Conservation (phyloP, 1,140 invertebrate species). For the Rhagoletis zephyria region DNA sequence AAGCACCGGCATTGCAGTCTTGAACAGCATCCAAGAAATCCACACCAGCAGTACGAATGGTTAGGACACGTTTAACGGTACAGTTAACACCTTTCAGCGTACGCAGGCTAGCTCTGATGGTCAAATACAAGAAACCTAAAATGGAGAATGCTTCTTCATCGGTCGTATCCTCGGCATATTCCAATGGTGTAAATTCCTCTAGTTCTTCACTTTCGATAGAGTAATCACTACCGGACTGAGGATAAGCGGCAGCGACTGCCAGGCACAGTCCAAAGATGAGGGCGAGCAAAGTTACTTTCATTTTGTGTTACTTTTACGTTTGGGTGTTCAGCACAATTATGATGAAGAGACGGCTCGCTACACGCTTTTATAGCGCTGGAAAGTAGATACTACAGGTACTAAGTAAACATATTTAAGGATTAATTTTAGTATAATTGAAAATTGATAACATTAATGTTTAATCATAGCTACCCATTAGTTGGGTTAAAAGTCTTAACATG, state of each 20-base stretch:
- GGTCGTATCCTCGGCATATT: not conserved
- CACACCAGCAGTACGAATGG: not conserved
- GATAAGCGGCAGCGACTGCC: not conserved
- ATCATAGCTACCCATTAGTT: not conserved
- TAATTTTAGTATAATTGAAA: not conserved
- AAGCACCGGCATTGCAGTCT: not conserved
- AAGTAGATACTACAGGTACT: not conserved
- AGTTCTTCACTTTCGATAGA: not conserved
- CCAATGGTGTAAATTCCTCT: not conserved
- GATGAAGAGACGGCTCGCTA: not conserved
- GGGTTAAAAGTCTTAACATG: no score
- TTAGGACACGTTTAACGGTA: not conserved
- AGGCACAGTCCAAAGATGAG: not conserved
- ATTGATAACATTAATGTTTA: not conserved
- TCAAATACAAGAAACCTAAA: not conserved
- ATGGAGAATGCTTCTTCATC: not conserved
- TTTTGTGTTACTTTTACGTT: not conserved
- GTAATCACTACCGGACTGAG: constrained; percentile 19
- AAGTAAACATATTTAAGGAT: not conserved
- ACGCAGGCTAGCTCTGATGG: not conserved
- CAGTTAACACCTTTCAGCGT: constrained; percentile 44
- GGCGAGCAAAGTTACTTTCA: constrained; percentile 2
- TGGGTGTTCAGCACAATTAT: not conserved
- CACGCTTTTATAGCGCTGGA: not conserved
- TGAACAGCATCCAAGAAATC: not conserved